Evolutionary conservation across 2,113 vertebrate genomes (phyloP), one percentile per base, ranked within the genome.

Genomic region (Gobiocypris rarus): DNA sequence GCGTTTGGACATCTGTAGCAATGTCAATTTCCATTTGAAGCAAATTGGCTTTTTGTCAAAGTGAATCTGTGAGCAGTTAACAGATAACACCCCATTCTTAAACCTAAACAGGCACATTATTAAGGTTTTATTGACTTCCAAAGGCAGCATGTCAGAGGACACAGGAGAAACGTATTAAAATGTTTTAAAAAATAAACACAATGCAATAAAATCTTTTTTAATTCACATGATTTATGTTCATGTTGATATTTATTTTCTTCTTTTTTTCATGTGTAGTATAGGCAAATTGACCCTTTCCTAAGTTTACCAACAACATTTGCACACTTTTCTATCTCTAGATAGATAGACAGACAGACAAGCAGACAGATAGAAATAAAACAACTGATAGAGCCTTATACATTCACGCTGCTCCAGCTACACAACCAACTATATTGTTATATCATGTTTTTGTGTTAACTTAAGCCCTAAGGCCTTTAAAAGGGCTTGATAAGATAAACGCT

Each of bases 31-130:
- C 38, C 43, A 50, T 50, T 50, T 10, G 43, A 67, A 80, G 61
- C 78, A 80, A 80, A 80, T 80, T 80, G 26, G 26, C 45, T 80
- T 80, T 61, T 67, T 80, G 59, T 80, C 24, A 28, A 48, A 22
- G 78, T 80, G 34, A 61, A 31, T 79, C 54, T 45, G 58, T 9
- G 19, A 67, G 48, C 9, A 38, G 56, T 34, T n/a, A 71, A 80
- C 54, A 63, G 38, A 63, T 63, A 65, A 79, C 58, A 48, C 43
- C 10, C 24, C 43, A 4, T 67, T 45, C 43, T 14, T 67, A 65
- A 61, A 5, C 41, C 45, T 50, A 50, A 48, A 31, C 45, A 52
- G 59, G 9, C 77, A 34, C 41, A 48, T 80, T 3, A 63, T 67
- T 48, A 10, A 67, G 45, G 41, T 22, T 50, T 43, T 31, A 67